Evolutionary conservation across 2,113 vertebrate species (phyloP).

Genomic region (Myotis davidii): DNA sequence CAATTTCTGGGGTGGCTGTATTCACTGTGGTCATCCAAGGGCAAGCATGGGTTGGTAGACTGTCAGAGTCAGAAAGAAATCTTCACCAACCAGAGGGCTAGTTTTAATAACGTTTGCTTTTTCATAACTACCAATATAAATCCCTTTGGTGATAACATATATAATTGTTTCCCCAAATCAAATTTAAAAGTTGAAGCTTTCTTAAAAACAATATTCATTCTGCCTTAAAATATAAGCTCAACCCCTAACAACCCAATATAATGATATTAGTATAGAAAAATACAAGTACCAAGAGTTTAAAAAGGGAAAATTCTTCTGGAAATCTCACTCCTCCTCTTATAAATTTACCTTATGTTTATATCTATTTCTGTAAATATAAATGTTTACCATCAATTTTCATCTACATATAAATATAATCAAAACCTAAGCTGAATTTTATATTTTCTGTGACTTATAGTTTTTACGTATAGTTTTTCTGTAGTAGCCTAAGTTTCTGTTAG

Average conservation of each 20-base stretch:
- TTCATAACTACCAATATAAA: background rate
- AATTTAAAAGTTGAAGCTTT: background rate
- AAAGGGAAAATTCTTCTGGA: background rate
- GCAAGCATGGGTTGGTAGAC: background rate
- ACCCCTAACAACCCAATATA: background rate
- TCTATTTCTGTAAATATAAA: background rate
- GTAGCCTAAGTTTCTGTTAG: background rate
- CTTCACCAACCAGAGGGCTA: background rate
- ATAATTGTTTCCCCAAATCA: background rate
- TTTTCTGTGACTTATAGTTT: background rate
- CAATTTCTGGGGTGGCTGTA: background rate
- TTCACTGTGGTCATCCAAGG: background rate
- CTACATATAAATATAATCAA: background rate
- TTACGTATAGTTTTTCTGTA: background rate
- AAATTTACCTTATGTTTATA: background rate
- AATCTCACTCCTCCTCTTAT: background rate
- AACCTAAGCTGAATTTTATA: background rate
- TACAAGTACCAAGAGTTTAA: background rate
- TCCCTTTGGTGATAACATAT: background rate
- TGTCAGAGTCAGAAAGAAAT: background rate
- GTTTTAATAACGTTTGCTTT: slow-evolving; percentile 22
- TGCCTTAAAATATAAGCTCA: background rate
- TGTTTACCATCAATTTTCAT: background rate
- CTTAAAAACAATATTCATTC: background rate
- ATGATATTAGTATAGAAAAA: background rate